Evolutionary conservation across 2,888 invertebrate genomes (phyloP).

Genomic region (Sesia apiformis): DNA sequence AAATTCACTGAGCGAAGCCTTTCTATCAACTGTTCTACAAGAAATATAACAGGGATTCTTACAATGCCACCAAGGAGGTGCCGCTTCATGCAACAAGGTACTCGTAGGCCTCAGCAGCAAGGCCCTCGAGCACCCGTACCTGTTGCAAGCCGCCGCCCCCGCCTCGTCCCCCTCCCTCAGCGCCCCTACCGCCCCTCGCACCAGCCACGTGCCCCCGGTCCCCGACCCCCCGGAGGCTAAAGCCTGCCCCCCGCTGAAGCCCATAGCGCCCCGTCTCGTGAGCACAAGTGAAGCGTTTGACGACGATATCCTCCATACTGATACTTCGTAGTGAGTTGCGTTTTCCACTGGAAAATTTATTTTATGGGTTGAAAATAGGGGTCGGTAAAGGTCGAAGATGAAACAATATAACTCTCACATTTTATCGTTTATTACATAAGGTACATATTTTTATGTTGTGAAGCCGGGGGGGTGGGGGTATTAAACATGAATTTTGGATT

Average conservation of each 20-base stretch:
- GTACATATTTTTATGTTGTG: no score
- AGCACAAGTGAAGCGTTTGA: constrained; percentile 52
- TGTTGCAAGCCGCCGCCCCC: constrained; percentile 57
- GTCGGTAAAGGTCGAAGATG: no score
- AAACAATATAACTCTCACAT: no score
- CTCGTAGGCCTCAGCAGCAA: constrained; percentile 52
- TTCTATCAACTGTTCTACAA: no score
- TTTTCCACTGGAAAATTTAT: constrained; percentile 48
- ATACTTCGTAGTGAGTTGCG: constrained; percentile 63
- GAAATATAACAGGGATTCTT: constrained; percentile 15
- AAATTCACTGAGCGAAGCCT: no score
- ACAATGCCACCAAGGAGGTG: constrained; percentile 62
- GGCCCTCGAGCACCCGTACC: constrained; percentile 57
- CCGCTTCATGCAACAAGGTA: constrained; percentile 41
- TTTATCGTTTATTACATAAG: no score
- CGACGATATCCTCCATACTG: constrained; percentile 59
- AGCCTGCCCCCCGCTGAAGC: constrained; percentile 45
- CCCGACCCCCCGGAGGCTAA: constrained; percentile 28
- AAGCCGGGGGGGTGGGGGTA: no score
- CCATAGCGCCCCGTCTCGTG: constrained; percentile 52
- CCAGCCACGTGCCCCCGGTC: constrained; percentile 30
- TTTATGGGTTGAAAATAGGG: neutral
- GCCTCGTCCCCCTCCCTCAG: constrained; percentile 52
- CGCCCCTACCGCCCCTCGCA: constrained; percentile 41
- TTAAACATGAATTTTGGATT: no score